Evolutionary conservation across 2,113 vertebrate species (phyloP).

Genomic region (Cnemophilus loriae): DNA sequence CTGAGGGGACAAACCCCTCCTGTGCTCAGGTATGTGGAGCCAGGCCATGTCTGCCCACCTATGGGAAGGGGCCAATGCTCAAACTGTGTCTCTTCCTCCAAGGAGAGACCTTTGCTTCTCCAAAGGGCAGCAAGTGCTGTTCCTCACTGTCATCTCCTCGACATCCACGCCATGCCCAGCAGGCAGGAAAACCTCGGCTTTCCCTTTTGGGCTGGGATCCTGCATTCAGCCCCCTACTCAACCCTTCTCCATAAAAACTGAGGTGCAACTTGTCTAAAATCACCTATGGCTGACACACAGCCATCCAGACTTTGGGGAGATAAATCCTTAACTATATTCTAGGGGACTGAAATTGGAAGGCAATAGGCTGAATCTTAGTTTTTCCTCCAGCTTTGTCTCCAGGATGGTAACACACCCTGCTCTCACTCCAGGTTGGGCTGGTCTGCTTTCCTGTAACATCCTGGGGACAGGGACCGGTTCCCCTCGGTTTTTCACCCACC

Average conservation of each 20-base stretch:
- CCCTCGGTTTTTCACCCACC: accelerated
- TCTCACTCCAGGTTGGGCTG: background rate
- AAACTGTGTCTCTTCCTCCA: background rate
- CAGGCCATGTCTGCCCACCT: background rate
- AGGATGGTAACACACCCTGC: background rate
- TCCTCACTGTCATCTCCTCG: background rate
- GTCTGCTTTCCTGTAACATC: background rate
- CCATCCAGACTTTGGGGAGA: background rate
- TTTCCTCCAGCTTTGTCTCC: background rate
- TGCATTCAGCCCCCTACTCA: background rate
- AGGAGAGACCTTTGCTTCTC: background rate
- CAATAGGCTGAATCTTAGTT: background rate
- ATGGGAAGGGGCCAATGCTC: background rate
- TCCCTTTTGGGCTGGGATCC: background rate
- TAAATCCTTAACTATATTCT: background rate
- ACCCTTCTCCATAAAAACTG: background rate
- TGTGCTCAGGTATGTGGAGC: accelerated
- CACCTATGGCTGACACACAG: accelerated
- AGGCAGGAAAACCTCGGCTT: background rate
- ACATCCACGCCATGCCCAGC: accelerated
- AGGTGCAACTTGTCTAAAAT: background rate
- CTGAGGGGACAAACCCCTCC: background rate
- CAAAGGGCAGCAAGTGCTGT: background rate
- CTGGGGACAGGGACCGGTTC: background rate
- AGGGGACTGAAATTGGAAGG: background rate